phyloP scores from a whole-genome alignment of 2,797 vertebrate species.

The Danio tinwini region DNA sequence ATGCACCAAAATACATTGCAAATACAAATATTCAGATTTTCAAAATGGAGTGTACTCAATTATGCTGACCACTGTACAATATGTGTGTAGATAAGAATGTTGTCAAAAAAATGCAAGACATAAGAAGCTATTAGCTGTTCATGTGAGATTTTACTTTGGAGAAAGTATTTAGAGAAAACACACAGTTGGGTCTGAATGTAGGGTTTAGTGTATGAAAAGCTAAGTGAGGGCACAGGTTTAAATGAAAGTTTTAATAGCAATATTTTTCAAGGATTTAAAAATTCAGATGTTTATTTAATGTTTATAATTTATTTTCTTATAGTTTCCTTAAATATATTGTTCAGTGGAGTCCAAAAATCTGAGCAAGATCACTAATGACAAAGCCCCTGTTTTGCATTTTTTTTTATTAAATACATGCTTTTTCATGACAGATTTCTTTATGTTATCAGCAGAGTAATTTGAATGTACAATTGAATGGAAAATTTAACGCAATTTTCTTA shows the following conservation, averaged over 20 bases:
- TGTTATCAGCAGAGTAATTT: slow-evolving; percentile 6
- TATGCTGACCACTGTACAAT: too few species aligned
- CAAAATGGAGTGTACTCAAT: too few species aligned
- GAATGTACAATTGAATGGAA: neutral
- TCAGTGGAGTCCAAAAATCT: neutral
- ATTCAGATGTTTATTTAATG: neutral
- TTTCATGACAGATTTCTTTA: neutral
- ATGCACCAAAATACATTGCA: too few species aligned
- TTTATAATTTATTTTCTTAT: neutral
- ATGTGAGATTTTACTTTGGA: neutral
- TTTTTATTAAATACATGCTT: neutral
- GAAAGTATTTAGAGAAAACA: neutral
- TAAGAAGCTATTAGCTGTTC: too few species aligned
- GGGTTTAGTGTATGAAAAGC: neutral
- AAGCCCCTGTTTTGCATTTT: neutral
- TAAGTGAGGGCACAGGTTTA: neutral
- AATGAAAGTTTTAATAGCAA: neutral
- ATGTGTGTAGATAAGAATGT: too few species aligned
- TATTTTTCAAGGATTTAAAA: neutral
- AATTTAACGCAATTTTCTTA: neutral
- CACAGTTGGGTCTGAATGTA: neutral
- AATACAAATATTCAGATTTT: too few species aligned
- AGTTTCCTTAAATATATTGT: neutral
- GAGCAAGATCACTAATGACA: neutral
- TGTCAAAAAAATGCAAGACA: neutral